Percentiles rank a stretch among this genome's conserved stretches.
Evolutionary conservation across 2,797 vertebrate species (phyloP).

Genomic region (Eulemur albifrons): DNA sequence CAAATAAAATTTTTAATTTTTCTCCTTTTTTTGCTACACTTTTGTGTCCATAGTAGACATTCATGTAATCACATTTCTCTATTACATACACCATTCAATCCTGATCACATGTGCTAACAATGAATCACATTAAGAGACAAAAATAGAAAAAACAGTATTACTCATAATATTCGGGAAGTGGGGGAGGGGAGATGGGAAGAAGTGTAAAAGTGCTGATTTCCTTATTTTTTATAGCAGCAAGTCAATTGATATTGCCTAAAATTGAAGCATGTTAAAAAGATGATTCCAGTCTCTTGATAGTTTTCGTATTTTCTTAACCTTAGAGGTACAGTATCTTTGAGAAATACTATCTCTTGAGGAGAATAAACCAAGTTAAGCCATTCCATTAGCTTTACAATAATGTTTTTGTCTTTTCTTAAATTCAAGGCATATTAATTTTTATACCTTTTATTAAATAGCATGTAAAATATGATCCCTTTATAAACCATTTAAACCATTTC

Average conservation of each 20-base stretch:
- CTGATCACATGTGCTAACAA: constrained; percentile 10
- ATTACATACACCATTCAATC: constrained; percentile 37
- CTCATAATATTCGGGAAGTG: constrained; percentile 60
- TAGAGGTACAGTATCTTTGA: neutral
- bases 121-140: constrained; percentile 65
- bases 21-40: constrained; percentile 39
- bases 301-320: constrained; percentile 36
- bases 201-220: constrained; percentile 15
- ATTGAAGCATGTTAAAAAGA: neutral
- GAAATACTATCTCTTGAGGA: neutral
- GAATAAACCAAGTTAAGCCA: constrained; percentile 1
- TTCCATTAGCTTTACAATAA: constrained; percentile 25
- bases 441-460: neutral
- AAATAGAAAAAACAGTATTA: constrained; percentile 66
- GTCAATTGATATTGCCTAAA: constrained; percentile 30
- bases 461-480: neutral
- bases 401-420: constrained; percentile 28
- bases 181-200: neutral
- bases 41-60: constrained; percentile 36
- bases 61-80: constrained; percentile 48
- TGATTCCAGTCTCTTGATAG: neutral
- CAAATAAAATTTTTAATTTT: neutral
- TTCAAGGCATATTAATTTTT: constrained; percentile 10
- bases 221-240: constrained; percentile 46
- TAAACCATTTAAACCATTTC: neutral